Base-by-base conservation (phyloP, 2,888 invertebrate genomes). In the Scelioninae gen. 2 region DNA sequence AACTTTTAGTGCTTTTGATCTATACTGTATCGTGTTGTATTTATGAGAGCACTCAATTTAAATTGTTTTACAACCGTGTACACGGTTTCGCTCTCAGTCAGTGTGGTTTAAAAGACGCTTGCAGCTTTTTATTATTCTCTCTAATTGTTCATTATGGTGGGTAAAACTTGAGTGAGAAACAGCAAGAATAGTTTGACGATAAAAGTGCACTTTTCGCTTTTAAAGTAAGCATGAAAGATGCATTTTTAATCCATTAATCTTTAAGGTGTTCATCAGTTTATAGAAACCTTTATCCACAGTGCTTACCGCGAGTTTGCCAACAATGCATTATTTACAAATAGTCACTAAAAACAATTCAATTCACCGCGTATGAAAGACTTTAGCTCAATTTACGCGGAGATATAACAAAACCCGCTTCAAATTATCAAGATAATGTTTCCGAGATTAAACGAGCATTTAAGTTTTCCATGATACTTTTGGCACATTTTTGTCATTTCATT, bases 61-160 rank as follows among this genome's bases (percentile, higher is more conserved):
- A 73, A 68, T 68, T 73, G 73, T 73, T 73, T 61, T 63, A 73
- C 73, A 73, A 63, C 43, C 57, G 31, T 50, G 45, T 72, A 72
- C 72, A 72, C 45, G 61, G 63, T 58, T 73, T 68, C 45, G 67
- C 68, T 73, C 48, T 73, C 39, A 68, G 43, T 15, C 25, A n/a
- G 41, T 31, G 53, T 19, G 41, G 46, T 63, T 55, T 55, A 50
- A 60, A 72, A 73, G 68, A 57, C 55, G 57, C 61, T 55, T 22
- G 39, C 61, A 43, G 57, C 58, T 58, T 73, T 63, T 68, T 73
- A 63, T 67, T 73, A 63, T 63, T 55, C 57, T 63, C 46, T 48
- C 57, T 73, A 67, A 73, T 73, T 68, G 73, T 73, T 73, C 73
- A 73, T 73, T 63, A 73, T 41, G 61, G 50, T 35, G 50, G 31